Evolutionary conservation across 2,797 vertebrate species (phyloP).

Genomic region (Rhodeus uyekii): DNA sequence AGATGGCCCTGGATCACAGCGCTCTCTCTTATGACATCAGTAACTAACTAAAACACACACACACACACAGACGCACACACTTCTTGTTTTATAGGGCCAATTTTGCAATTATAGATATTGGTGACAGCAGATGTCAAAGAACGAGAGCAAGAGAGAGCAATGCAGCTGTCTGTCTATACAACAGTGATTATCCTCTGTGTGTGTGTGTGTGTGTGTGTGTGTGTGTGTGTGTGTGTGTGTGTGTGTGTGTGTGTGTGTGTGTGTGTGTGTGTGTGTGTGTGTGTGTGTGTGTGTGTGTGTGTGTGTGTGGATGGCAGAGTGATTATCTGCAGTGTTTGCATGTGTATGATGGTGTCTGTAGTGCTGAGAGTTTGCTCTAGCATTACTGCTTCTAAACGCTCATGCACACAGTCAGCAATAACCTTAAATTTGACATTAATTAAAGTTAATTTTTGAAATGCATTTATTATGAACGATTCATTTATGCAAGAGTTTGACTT

Average conservation of each 20-base stretch:
- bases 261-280: neutral
- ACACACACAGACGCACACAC: neutral
- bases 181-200: constrained; percentile 17
- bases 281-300: neutral
- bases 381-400: constrained; percentile 10
- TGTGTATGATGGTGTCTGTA: neutral
- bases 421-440: neutral
- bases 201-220: constrained; percentile 2
- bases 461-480: neutral
- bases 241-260: neutral
- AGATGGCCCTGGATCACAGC: constrained; percentile 38
- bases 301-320: neutral
- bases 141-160: constrained; percentile 13
- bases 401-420: neutral
- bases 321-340: neutral
- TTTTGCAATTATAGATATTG: constrained; percentile 58
- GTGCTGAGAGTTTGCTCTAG: constrained; percentile 1
- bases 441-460: neutral
- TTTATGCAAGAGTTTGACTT: neutral
- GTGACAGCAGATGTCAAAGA: constrained; percentile 48
- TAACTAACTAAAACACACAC: neutral
- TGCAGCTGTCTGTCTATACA: constrained; percentile 34
- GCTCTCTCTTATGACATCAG: constrained; percentile 25
- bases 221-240: neutral
- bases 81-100: constrained; percentile 36